Evolutionary conservation across 2,113 vertebrate species (phyloP).

Genomic region (Ranitomeya imitator): DNA sequence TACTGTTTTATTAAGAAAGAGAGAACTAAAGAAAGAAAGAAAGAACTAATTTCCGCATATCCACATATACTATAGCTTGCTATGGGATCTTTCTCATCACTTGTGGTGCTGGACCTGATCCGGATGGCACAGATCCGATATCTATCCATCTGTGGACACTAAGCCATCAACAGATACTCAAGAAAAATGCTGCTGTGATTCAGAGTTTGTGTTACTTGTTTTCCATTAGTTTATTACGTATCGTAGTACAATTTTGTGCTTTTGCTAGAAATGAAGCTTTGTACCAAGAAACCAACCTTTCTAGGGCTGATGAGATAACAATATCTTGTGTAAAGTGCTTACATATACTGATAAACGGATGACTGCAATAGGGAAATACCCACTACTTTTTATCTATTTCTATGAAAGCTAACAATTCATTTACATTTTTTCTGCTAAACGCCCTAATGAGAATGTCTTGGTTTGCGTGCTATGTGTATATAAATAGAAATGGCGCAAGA

Average conservation of each 20-base stretch:
- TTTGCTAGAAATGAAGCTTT: not conserved
- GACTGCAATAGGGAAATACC: conserved; percentile 13
- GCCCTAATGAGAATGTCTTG: not conserved
- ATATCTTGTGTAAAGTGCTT: not conserved
- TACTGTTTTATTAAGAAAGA: too few species aligned
- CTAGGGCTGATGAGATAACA: not conserved
- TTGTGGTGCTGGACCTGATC: too few species aligned
- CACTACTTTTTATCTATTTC: not conserved
- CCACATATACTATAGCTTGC: too few species aligned
- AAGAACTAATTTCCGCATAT: too few species aligned
- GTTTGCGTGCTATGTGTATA: not conserved
- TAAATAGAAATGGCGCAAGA: conserved; percentile 3
- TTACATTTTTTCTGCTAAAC: not conserved
- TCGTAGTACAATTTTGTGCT: not conserved
- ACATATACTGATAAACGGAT: not conserved
- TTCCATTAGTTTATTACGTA: not conserved
- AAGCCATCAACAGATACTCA: too few species aligned
- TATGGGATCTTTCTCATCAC: too few species aligned
- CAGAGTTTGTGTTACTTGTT: not conserved
- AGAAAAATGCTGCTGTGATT: not conserved
- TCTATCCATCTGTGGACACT: too few species aligned
- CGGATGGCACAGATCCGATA: too few species aligned
- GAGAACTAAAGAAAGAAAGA: too few species aligned
- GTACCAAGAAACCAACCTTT: not conserved
- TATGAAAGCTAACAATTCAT: not conserved